A percentile compares a stretch with the other conserved stretches of the same genome.
phyloP scores from a whole-genome alignment of 2,113 vertebrate species.

The Lamprologus sp. region DNA sequence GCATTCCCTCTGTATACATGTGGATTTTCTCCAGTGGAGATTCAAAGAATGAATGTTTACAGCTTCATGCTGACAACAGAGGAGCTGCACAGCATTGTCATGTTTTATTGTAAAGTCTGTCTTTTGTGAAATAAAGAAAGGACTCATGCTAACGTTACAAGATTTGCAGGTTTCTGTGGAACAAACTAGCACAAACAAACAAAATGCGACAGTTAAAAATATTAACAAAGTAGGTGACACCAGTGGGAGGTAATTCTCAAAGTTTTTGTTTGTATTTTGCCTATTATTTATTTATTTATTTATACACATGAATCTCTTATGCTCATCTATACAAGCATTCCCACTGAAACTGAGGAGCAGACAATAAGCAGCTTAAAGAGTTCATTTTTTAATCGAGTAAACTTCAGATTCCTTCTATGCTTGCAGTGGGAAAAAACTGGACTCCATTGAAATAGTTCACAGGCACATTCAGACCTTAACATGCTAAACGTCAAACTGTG shows the following conservation, averaged over 20 bases:
- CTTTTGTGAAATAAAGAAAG: neutral
- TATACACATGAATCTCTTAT: neutral
- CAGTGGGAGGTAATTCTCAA: neutral
- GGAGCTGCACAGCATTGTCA: neutral
- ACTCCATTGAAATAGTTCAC: neutral
- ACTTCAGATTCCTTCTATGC: neutral
- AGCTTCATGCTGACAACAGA: neutral
- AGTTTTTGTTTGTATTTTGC: neutral
- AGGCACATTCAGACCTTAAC: neutral
- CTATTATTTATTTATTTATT: neutral
- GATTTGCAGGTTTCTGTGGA: neutral
- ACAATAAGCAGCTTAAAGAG: neutral
- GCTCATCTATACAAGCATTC: neutral
- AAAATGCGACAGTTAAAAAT: neutral
- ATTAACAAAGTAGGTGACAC: neutral
- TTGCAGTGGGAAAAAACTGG: neutral
- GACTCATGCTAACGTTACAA: accelerated
- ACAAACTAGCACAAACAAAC: neutral
- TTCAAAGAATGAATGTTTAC: neutral
- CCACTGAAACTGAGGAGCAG: neutral
- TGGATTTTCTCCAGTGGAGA: neutral
- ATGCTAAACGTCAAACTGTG: accelerated
- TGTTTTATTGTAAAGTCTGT: neutral
- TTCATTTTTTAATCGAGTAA: neutral
- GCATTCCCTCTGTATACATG: accelerated